Percentiles rank a stretch among this genome's conserved stretches.
Conservation (phyloP, 2,113 vertebrate genomes). For the Atractosteus spatula region DNA sequence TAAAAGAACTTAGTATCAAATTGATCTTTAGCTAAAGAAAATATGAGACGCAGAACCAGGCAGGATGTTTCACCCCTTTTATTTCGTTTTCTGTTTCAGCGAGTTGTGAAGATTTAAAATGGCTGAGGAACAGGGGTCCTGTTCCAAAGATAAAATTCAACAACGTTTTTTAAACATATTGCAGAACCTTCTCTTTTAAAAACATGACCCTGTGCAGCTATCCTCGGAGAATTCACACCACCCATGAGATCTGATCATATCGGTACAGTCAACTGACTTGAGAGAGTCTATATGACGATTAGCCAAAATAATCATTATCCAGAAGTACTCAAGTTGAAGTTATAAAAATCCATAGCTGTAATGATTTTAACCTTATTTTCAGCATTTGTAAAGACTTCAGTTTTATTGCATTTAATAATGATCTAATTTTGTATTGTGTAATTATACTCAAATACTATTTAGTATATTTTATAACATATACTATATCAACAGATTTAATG, state of each 20-base stretch:
- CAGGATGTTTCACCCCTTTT: constrained; percentile 8
- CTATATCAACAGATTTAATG: too few species aligned
- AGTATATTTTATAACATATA: too few species aligned
- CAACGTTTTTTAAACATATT: too few species aligned
- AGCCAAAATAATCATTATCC: neutral
- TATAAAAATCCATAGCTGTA: too few species aligned
- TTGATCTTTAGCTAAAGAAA: constrained; percentile 45
- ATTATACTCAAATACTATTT: too few species aligned
- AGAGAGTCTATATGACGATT: constrained; percentile 9
- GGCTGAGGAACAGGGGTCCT: neutral
- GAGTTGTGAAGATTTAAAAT: constrained; percentile 17
- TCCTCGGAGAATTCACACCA: constrained; percentile 9
- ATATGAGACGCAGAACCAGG: neutral
- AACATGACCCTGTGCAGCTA: neutral
- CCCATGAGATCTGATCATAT: neutral
- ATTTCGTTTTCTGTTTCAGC: constrained; percentile 23
- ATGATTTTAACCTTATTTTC: too few species aligned
- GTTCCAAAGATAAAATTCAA: neutral
- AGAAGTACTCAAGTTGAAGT: too few species aligned
- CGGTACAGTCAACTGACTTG: neutral
- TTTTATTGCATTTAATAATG: too few species aligned
- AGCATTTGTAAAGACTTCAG: too few species aligned
- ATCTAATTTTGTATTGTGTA: too few species aligned
- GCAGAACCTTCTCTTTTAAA: neutral
- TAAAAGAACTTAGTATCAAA: constrained; percentile 44